These are phyloP conservation scores for Atherinomorus stipes DNA, from an alignment of 2,113 vertebrate genomes.

Conservation along the genomic window DNA sequence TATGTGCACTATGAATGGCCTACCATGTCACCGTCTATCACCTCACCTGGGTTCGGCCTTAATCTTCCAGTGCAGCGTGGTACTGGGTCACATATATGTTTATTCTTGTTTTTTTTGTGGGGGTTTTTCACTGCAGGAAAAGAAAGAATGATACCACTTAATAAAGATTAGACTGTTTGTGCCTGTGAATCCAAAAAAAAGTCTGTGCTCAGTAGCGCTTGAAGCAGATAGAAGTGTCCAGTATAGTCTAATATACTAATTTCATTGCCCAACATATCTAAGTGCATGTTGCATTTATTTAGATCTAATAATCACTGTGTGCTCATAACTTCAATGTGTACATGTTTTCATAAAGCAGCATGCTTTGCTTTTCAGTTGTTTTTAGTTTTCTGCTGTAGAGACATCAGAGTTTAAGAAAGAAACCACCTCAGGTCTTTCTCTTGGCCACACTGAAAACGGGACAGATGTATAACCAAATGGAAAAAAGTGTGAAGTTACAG, in stretches of 20 bases:
- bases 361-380: conserved; percentile 36
- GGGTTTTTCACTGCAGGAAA: conserved; percentile 68
- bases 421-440: conserved; percentile 66
- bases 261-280: conserved; percentile 58
- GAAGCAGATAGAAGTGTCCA: conserved; percentile 55
- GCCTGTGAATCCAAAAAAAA: conserved; percentile 76
- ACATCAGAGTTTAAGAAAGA: conserved; percentile 30
- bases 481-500: conserved; percentile 13
- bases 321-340: conserved; percentile 45
- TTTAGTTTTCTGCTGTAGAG: conserved; percentile 12
- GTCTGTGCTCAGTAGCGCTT: conserved; percentile 71
- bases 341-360: conserved; percentile 42
- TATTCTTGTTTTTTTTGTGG: conserved; percentile 54
- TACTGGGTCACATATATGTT: conserved; percentile 68
- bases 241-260: conserved; percentile 59
- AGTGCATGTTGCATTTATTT: conserved; percentile 71
- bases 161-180: conserved; percentile 70
- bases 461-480: conserved; percentile 23
- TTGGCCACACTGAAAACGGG: conserved; percentile 29
- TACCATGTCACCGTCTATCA: conserved; percentile 24
- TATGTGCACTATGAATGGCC: conserved; percentile 36
- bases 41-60: conserved; percentile 40
- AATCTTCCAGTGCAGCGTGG: conserved; percentile 57
- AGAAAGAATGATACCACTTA: conserved; percentile 52
- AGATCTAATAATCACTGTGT: conserved; percentile 25